These are phyloP conservation scores for Megaceryle torquata DNA, from an alignment of 2,113 vertebrate species.

Conservation along the genomic window DNA sequence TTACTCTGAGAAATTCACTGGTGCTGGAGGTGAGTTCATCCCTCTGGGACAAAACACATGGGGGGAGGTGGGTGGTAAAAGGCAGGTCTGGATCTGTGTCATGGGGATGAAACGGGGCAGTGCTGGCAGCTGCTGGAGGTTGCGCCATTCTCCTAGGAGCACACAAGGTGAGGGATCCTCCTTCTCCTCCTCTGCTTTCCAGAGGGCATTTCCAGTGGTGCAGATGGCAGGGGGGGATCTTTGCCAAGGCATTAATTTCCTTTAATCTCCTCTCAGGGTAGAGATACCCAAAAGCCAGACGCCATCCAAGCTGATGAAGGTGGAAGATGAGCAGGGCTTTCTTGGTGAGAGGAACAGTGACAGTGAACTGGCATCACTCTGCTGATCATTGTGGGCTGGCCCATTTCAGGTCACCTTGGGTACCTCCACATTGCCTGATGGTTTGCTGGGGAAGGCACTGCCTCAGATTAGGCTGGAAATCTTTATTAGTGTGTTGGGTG, in stretches of 20 bases:
- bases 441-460: neutral
- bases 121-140: neutral
- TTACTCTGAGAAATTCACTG: neutral
- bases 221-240: neutral
- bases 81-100: neutral
- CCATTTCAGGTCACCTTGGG: neutral
- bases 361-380: fast-evolving
- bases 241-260: neutral
- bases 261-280: slow-evolving; percentile 9
- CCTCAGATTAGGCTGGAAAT: neutral
- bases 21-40: neutral
- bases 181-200: neutral
- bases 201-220: slow-evolving; percentile 8
- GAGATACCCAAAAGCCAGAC: neutral
- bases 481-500: neutral
- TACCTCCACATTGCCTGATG: neutral
- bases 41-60: neutral
- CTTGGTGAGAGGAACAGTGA: neutral
- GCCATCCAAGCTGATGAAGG: neutral
- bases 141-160: neutral
- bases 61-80: neutral
- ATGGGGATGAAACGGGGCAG: neutral
- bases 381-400: neutral
- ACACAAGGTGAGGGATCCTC: neutral
- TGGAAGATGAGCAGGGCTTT: neutral